Base-by-base conservation (phyloP, 2,888 invertebrate genomes). In the Plagodis dolabraria region DNA sequence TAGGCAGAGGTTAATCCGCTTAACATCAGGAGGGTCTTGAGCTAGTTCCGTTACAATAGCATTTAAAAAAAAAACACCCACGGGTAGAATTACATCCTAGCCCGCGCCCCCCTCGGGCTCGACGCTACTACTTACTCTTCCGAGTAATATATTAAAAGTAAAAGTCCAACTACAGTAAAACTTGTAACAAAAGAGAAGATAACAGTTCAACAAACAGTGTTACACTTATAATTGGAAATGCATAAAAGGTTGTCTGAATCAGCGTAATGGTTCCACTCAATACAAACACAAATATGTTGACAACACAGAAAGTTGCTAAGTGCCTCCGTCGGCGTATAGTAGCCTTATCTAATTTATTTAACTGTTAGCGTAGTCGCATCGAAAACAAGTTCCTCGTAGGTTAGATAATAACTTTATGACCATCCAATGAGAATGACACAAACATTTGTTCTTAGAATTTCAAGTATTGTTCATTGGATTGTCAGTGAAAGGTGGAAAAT, bases 271-370 rank as follows among this genome's bases (percentile, higher is more conserved):
- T 69, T 74, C 70, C 74, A 76, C 72, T 75, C 72, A 75, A 79
- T 75, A 80, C 70, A 75, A 59, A 79, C 72, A 79, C 77, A 82
- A 84, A 87, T 82, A 79, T 87, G 86, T 84, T 82, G 85, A 86
- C 84, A 76, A 74, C 73, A 76, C 76, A 77, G 76, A 86, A 87
- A 88, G 80, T 87, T 82, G 73, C 77, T 82, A 85, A 86, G 85
- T 85, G 84, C 79, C 74, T 75, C 67, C 73, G 80, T 84, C 79
- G 77, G 83, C 82, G 68, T 75, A 40, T 40, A 38, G 77, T 79
- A 79, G 80, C 76, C 82, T 87, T 87, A 86, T 88, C 87, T 87
- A 85, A 86, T 87, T 86, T 87, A 87, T 85, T 85, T 86, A 83
- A 85, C 85, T 83, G 83, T 85, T 83, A 81, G 79, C 70, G 71